Base-by-base conservation (phyloP, 1,140 invertebrate genomes). In the Rhyzopertha dominica region DNA sequence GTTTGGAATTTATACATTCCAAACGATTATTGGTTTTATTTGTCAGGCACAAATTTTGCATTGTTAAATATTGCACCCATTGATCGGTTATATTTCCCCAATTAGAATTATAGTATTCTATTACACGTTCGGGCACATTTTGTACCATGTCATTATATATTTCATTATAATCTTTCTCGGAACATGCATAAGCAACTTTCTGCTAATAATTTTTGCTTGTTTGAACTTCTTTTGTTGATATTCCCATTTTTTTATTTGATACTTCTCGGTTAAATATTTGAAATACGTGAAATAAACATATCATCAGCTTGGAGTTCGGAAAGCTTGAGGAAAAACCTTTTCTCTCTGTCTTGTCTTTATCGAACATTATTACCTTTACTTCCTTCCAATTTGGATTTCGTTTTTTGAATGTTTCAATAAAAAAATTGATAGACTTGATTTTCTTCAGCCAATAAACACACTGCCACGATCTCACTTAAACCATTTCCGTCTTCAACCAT, bases 291-390 rank as follows among this genome's bases (percentile, higher is more conserved):
- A 38, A 38, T n/a, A n/a, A 38, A 38, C 36, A 38, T 38, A 25
- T 38, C 36, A 5, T 4, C 25, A 38, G 25, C 12, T 19, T 5
- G 10, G 36, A 5, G 16, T 10, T 4, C 8, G 36, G 36, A 24
- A 38, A 38, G 24, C 25, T 19, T 17, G 22, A 23, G n/a, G 22
- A 23, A 5, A 38, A 38, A 24, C 22, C 20, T 38, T 19, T 20
- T 41, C 39, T 18, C 23, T 41, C 39, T 30, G 39, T 41, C 23
- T 22, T 41, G 30, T 41, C 39, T 22, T 41, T 41, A 18, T 41
- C 39, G 8, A 28, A 31, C 25, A 41, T 41, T 19, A 39, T 8
- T 5, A 39, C 37, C n/a, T 39, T 12, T 7, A 39, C 13, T 25
- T 39, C 26, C 4, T 26, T 24, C 18, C 22, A 25, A 39, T 9